Conservation (phyloP, 2,888 invertebrate genomes). For the Drosophila quinaria region DNA sequence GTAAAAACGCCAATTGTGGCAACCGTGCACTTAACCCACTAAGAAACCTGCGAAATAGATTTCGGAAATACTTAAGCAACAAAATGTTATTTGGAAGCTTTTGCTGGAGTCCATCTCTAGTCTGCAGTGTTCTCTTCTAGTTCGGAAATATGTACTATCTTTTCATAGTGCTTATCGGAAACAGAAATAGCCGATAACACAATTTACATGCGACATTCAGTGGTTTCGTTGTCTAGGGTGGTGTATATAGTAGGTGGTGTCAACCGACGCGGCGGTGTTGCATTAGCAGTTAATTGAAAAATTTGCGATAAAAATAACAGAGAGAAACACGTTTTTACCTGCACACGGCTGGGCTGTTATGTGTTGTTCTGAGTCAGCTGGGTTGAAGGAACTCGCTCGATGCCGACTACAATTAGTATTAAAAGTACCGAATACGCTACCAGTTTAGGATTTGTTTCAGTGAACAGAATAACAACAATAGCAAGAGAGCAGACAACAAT, state of each 20-base stretch:
- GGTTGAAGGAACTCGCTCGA: conserved; percentile 69
- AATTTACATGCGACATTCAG: conserved; percentile 62
- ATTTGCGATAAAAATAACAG: conserved; percentile 36
- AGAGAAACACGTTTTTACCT: conserved; percentile 71
- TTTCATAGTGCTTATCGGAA: conserved; percentile 42
- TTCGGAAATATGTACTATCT: conserved; percentile 28
- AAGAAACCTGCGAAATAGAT: not conserved
- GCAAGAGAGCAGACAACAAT: conserved; percentile 7
- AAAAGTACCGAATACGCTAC: conserved; percentile 33
- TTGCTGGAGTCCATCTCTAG: not conserved
- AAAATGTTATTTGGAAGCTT: not conserved
- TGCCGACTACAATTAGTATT: conserved; percentile 30
- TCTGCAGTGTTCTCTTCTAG: not conserved
- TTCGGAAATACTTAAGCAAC: not conserved
- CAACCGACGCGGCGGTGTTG: not conserved
- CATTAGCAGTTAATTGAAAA: conserved; percentile 52
- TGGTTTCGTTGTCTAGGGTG: conserved; percentile 50
- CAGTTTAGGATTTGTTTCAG: conserved; percentile 25
- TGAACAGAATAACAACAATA: conserved; percentile 7
- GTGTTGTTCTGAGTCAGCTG: conserved; percentile 57
- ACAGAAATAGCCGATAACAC: conserved; percentile 54
- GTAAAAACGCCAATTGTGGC: too few relatives aligned
- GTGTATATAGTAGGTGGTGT: not conserved
- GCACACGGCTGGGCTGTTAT: conserved; percentile 17
- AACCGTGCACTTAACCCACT: too few relatives aligned